These are phyloP conservation scores for Ptycholaimellus sp. DNA, from an alignment of 2,888 invertebrate species.

Conservation along the genomic window DNA sequence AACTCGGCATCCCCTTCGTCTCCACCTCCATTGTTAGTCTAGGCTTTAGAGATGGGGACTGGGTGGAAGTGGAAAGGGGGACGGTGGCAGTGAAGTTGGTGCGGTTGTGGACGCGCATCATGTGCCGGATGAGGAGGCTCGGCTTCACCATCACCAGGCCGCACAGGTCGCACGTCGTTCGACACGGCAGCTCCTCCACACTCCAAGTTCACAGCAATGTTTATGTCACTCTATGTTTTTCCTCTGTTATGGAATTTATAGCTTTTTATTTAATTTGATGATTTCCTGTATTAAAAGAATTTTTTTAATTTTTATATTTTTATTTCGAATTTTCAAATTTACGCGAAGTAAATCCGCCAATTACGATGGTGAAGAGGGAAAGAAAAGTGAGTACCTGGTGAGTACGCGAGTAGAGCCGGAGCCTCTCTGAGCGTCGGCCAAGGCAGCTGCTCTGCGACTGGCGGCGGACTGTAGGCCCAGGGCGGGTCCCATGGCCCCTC, in stretches of 20 bases:
- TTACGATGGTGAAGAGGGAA: too few species aligned
- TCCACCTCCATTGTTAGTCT: too few species aligned
- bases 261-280: too few species aligned
- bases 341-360: too few species aligned
- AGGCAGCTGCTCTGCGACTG: constrained; percentile 1
- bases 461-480: neutral
- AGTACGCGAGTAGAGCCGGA: too few species aligned
- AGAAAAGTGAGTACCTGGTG: neutral
- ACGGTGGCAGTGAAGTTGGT: constrained; percentile 11
- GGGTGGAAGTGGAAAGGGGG: too few species aligned
- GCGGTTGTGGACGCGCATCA: constrained; percentile 16
- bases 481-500: neutral
- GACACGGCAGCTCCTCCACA: constrained; percentile 5
- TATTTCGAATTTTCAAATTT: too few species aligned
- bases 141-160: constrained; percentile 15
- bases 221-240: too few species aligned
- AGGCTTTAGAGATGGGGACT: too few species aligned
- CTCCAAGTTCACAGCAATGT: constrained; percentile 1
- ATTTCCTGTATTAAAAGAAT: too few species aligned
- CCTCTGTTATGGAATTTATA: too few species aligned
- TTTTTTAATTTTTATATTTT: too few species aligned
- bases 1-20: constrained; percentile 7
- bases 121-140: constrained; percentile 16
- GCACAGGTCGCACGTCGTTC: constrained; percentile 16
- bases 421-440: neutral